These are phyloP conservation scores for Cylindroiulus punctatus DNA, from an alignment of 2,888 invertebrate genomes.

Conservation along the genomic window DNA sequence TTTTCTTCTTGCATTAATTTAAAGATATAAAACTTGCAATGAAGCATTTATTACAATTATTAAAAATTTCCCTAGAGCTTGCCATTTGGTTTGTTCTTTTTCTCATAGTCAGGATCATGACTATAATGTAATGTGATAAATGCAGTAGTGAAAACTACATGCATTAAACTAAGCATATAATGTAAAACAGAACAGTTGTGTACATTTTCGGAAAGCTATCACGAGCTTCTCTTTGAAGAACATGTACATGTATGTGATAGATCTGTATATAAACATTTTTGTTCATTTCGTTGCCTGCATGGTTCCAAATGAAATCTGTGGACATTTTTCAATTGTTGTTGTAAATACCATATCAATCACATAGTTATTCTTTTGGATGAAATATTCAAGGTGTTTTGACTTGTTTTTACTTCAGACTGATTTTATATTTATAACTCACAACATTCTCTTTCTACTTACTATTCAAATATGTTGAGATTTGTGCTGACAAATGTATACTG, in stretches of 20 bases:
- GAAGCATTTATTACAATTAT: too few relatives aligned
- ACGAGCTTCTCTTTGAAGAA: too few relatives aligned
- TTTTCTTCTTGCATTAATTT: background rate
- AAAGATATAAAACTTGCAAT: background rate
- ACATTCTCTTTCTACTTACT: conserved; percentile 30
- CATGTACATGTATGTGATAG: too few relatives aligned
- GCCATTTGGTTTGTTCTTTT: too few relatives aligned
- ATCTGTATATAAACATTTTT: too few relatives aligned
- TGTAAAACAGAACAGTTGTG: too few relatives aligned
- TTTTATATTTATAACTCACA: background rate
- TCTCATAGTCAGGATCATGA: too few relatives aligned
- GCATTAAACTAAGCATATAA: too few relatives aligned
- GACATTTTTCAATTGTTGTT: background rate
- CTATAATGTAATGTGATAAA: too few relatives aligned
- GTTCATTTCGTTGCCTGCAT: background rate
- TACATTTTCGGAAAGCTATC: too few relatives aligned
- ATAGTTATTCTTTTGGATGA: background rate
- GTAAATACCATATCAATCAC: background rate
- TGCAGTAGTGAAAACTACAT: too few relatives aligned
- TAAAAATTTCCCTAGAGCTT: too few relatives aligned
- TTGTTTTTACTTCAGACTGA: background rate
- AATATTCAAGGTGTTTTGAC: background rate
- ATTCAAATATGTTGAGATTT: background rate
- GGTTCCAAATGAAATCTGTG: background rate
- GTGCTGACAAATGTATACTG: background rate